phyloP scores from a whole-genome alignment of 2,113 vertebrate genomes.

The Eira barbara region DNA sequence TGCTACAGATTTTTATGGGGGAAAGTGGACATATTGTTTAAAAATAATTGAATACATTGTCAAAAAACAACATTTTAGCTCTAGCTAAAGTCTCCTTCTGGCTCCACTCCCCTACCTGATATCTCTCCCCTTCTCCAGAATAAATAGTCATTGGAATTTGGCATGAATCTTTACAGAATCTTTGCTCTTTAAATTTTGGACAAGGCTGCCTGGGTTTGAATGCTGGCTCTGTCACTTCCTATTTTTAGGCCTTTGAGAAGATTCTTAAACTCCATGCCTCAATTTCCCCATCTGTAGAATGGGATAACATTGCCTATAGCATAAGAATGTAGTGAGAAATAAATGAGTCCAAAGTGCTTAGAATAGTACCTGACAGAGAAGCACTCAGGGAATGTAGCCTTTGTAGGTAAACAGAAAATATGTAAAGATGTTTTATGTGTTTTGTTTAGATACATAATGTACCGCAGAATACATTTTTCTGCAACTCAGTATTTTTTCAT shows the following conservation, averaged over 20 bases:
- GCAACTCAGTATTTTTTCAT: constrained; percentile 2
- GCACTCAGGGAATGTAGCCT: background rate
- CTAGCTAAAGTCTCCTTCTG: background rate
- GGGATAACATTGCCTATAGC: background rate
- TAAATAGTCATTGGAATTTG: background rate
- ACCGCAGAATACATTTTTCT: background rate
- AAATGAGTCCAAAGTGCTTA: background rate
- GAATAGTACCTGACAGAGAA: background rate
- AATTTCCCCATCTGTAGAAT: background rate
- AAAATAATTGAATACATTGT: background rate
- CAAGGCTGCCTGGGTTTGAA: background rate
- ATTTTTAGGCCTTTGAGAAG: constrained; percentile 6
- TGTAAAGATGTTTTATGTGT: background rate
- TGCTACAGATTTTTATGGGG: background rate
- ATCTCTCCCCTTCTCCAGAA: background rate
- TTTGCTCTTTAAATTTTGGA: background rate
- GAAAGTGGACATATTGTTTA: background rate
- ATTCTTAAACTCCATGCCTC: background rate
- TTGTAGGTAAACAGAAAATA: constrained; percentile 28
- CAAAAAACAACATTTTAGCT: background rate
- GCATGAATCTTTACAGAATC: background rate
- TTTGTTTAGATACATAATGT: background rate
- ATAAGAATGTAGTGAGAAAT: background rate
- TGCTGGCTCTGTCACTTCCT: background rate
- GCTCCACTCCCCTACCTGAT: background rate